phyloP scores from a whole-genome alignment of 2,797 vertebrate genomes.

The Pogoniulus pusillus region DNA sequence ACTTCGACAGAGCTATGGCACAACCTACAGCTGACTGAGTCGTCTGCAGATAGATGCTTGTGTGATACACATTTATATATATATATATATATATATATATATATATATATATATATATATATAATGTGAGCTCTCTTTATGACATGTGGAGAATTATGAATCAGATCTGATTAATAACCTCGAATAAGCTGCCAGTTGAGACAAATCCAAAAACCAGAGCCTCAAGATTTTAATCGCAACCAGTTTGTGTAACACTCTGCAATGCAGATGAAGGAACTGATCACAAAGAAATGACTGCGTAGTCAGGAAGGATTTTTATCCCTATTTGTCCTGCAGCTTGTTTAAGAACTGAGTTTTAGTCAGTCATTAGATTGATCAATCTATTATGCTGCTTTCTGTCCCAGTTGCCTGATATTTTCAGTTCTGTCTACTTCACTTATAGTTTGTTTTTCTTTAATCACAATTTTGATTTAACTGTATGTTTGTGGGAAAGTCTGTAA shows the following conservation, averaged over 20 bases:
- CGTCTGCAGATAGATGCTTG: background rate
- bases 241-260: background rate
- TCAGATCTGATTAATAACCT: constrained; percentile 27
- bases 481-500: background rate
- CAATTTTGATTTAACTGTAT: background rate
- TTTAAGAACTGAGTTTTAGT: constrained; percentile 11
- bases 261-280: constrained; percentile 1
- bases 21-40: background rate
- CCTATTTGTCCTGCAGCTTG: constrained; percentile 21
- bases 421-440: constrained; percentile 24
- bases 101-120: too few species aligned
- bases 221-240: constrained; percentile 21
- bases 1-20: background rate
- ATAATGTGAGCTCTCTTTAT: background rate
- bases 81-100: too few species aligned
- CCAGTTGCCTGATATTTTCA: background rate
- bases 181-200: constrained; percentile 39
- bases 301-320: constrained; percentile 26
- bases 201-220: background rate
- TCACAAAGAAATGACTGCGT: background rate
- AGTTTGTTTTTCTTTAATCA: constrained; percentile 11
- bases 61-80: background rate
- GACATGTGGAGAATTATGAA: constrained; percentile 35
- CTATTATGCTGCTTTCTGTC: constrained; percentile 2
- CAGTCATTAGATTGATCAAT: constrained; percentile 3